Base-by-base conservation (phyloP, 2,888 invertebrate genomes). In the Acanthococcus lagerstroemiae region DNA sequence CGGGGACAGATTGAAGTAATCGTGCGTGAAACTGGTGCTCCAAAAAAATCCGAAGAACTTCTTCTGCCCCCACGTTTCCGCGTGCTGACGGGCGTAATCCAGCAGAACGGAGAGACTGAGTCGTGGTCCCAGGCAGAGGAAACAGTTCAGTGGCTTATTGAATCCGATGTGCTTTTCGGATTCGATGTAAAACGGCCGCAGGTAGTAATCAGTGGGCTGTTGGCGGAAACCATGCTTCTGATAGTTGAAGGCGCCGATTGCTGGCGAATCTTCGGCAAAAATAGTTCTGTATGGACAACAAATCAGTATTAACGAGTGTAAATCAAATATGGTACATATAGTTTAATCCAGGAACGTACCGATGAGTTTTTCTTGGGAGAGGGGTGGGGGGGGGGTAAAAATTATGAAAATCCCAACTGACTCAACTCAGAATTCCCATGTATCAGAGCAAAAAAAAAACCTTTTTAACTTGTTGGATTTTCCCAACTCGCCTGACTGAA, bases 161-260 rank as follows among this genome's bases (percentile, higher is more conserved):
- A 83, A 83, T 1, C 88, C 88, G 3, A 87, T 82, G 44, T 81
- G 77, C 1, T 76, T 75, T 75, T 89, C 89, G 60, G 85, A 82
- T 70, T 83, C 84, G 44, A 84, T 75, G 72, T 86, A 82, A 72
- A 88, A 86, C 0, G 90, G 86, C 45, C 87, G 82, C 67, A 87
- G 80, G 74, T 90, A 93, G 74, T 89, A 91, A 74, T 95, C 91
- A 0, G 92, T 89, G 0, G 95, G 92, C 61, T 84, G 82, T n/a
- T 79, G 78, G 1, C 77, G 77, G 72, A 95, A 95, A 0, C 94
- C 94, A 3, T 79, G 78, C 72, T 86, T 87, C 26, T 82, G 77
- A 73, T 86, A 93, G 73, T 89, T 90, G 73, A 95, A 95, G 1
- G 88, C 37, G 0, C 87, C 86, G 74, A 92, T 84, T 70, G 77